A percentile compares a stretch with the other conserved stretches of the same genome.
Evolutionary conservation across 2,797 vertebrate species (phyloP).

Genomic region (Clamator glandarius): DNA sequence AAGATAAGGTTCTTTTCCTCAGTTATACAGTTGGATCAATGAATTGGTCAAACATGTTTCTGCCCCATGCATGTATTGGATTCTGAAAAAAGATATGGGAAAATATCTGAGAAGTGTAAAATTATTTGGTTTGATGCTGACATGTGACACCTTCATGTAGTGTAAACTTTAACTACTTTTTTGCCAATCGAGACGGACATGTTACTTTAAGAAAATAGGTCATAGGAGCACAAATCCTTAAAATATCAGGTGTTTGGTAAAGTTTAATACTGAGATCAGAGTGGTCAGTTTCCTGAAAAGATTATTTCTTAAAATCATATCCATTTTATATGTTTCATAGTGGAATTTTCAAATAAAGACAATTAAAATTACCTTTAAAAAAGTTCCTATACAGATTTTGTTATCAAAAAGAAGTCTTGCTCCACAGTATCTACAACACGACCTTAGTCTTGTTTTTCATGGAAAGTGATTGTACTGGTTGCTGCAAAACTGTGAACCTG

Average conservation of each 20-base stretch:
- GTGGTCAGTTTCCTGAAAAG: not conserved
- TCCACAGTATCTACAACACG: not conserved
- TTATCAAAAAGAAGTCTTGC: not conserved
- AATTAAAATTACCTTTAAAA: not conserved
- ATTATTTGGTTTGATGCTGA: not conserved
- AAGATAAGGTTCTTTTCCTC: not conserved
- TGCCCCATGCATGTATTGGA: not conserved
- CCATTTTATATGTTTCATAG: not conserved
- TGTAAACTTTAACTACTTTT: not conserved
- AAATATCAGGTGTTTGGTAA: not conserved
- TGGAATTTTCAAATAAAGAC: not conserved
- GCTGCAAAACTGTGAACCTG: not conserved
- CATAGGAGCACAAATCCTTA: not conserved
- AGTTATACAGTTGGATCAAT: not conserved
- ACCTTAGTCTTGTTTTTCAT: not conserved
- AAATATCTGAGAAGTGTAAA: not conserved
- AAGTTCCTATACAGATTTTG: not conserved
- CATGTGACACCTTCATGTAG: not conserved
- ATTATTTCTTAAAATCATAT: not conserved
- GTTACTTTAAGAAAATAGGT: not conserved
- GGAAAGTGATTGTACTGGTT: not conserved
- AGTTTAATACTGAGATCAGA: not conserved
- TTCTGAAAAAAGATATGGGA: not conserved
- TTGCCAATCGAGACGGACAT: not conserved
- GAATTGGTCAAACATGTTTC: not conserved